These are phyloP conservation scores for Amphipoea oculea DNA, from an alignment of 2,888 invertebrate genomes.

Conservation along the genomic window DNA sequence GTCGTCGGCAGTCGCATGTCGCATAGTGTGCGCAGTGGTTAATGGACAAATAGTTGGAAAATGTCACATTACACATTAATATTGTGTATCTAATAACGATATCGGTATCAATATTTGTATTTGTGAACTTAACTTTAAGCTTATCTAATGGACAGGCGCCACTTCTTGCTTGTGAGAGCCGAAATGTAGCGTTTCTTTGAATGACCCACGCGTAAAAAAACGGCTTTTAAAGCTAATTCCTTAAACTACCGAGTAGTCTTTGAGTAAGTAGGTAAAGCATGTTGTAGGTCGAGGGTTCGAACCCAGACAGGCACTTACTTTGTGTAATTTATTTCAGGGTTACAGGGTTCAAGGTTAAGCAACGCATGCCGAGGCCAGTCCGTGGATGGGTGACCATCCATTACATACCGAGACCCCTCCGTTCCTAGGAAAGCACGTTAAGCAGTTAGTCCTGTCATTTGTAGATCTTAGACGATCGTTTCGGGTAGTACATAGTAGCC, in stretches of 20 bases:
- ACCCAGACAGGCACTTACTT: too few species aligned
- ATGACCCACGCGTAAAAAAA: background rate
- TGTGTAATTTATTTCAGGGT: too few species aligned
- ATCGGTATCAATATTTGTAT: conserved; percentile 37
- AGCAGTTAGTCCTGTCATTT: too few species aligned
- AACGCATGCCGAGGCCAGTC: too few species aligned
- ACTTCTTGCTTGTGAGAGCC: background rate
- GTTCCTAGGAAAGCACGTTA: too few species aligned
- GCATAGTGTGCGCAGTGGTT: background rate
- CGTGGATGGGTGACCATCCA: too few species aligned
- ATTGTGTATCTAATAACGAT: conserved; percentile 8
- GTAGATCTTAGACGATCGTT: too few species aligned
- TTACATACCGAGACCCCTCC: too few species aligned
- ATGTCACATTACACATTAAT: conserved; percentile 27
- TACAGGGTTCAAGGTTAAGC: too few species aligned
- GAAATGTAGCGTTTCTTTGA: background rate
- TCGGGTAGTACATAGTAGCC: too few species aligned
- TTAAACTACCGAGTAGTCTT: background rate
- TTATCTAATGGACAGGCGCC: conserved; percentile 41
- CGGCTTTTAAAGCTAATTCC: background rate
- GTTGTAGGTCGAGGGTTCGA: too few species aligned
- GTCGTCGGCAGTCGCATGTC: background rate
- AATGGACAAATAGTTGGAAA: conserved; percentile 22
- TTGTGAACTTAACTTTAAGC: background rate
- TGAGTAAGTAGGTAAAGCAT: background rate